phyloP scores from a whole-genome alignment of 2,888 invertebrate species.

The Galerucella pusilla region DNA sequence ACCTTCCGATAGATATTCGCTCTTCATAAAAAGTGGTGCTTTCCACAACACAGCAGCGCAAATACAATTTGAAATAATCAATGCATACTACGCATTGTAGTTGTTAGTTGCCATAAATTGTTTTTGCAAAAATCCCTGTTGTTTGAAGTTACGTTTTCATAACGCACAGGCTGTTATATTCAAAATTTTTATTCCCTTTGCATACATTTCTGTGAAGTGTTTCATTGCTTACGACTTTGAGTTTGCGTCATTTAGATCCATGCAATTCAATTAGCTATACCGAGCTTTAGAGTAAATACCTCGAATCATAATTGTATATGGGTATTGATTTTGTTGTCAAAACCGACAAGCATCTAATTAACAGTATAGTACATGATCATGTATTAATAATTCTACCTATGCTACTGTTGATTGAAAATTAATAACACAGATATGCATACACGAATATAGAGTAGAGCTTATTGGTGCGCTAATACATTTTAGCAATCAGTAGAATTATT shows the following conservation, averaged over 20 bases:
- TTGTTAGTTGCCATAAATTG: neutral
- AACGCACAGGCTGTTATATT: neutral
- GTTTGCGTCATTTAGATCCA: neutral
- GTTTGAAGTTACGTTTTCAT: neutral
- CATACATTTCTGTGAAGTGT: neutral
- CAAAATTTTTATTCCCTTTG: neutral
- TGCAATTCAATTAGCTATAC: slow-evolving; percentile 4
- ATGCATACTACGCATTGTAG: neutral
- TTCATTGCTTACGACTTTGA: neutral
- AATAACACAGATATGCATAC: slow-evolving; percentile 33
- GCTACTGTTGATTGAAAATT: slow-evolving; percentile 36
- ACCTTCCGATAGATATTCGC: too few species aligned
- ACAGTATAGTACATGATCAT: slow-evolving; percentile 33
- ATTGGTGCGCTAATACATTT: neutral
- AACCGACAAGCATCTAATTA: slow-evolving; percentile 36
- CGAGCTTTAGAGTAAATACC: slow-evolving; percentile 6
- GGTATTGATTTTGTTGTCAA: slow-evolving; percentile 35
- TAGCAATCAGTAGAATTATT: slow-evolving; percentile 11
- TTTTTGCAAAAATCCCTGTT: neutral
- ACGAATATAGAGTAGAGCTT: slow-evolving; percentile 5
- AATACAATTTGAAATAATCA: neutral
- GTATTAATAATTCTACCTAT: slow-evolving; percentile 37
- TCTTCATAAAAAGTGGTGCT: too few species aligned
- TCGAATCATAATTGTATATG: slow-evolving; percentile 7
- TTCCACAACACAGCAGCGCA: neutral